These are phyloP conservation scores for Sipha flava DNA, from an alignment of 1,140 invertebrate genomes.

Conservation along the genomic window DNA sequence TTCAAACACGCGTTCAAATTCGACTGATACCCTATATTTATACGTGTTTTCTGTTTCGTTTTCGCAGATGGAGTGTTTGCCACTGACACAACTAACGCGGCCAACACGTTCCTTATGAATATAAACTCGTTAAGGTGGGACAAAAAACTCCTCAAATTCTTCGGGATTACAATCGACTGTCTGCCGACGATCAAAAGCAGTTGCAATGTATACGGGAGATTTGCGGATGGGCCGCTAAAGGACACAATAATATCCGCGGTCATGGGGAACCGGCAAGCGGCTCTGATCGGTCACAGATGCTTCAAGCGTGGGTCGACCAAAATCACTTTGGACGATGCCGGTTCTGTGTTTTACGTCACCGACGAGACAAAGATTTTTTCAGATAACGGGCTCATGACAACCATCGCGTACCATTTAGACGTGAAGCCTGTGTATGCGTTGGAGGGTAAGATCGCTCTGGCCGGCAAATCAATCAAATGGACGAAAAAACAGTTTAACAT, in stretches of 20 bases:
- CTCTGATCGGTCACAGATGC: constrained; percentile 68
- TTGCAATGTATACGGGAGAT: constrained; percentile 64
- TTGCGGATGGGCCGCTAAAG: constrained; percentile 57
- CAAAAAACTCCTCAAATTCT: constrained; percentile 53
- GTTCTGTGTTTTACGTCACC: background rate
- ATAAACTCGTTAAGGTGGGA: constrained; percentile 89
- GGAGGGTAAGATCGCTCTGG: constrained; percentile 81
- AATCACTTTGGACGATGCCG: constrained; percentile 62
- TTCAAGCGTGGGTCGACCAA: constrained; percentile 64
- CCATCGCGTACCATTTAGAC: constrained; percentile 66
- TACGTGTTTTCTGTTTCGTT: background rate
- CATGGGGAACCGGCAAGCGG: constrained; percentile 63
- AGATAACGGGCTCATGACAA: constrained; percentile 64
- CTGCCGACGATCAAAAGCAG: constrained; percentile 64
- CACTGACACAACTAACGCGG: constrained; percentile 96
- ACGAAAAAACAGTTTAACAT: constrained; percentile 77
- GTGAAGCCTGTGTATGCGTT: constrained; percentile 56
- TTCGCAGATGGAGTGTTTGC: constrained; percentile 48
- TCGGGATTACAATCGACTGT: constrained; percentile 57
- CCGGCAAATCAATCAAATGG: constrained; percentile 81
- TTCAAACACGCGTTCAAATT: too few relatives aligned
- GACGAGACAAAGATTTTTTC: constrained; percentile 48
- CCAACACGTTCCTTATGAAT: constrained; percentile 95
- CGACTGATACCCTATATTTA: too few relatives aligned
- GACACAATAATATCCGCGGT: constrained; percentile 62